phyloP scores from a whole-genome alignment of 2,113 vertebrate genomes.

The Myodes glareolus region DNA sequence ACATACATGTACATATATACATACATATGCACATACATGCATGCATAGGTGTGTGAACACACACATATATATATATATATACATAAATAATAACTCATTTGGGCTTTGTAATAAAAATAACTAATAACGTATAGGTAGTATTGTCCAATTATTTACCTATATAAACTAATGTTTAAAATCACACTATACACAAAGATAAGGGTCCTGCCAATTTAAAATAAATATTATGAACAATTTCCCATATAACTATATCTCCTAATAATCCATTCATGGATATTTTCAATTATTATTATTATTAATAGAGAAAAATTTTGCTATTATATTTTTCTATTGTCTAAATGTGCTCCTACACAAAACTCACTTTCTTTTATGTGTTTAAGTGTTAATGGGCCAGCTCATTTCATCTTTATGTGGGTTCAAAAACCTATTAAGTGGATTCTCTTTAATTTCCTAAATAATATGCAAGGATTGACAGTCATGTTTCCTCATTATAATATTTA shows the following conservation, averaged over 20 bases:
- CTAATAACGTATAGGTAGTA: neutral
- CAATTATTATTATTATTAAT: neutral
- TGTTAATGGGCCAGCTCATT: neutral
- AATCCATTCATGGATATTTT: neutral
- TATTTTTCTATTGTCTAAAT: neutral
- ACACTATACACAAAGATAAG: neutral
- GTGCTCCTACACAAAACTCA: neutral
- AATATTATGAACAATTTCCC: neutral
- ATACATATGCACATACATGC: neutral
- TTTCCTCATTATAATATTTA: slow-evolving; percentile 3
- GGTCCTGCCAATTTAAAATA: neutral
- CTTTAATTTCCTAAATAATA: neutral
- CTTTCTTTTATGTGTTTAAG: neutral
- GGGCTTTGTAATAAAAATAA: neutral
- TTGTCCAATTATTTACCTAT: neutral
- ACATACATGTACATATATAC: neutral
- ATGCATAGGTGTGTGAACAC: neutral
- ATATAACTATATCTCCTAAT: neutral
- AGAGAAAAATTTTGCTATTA: slow-evolving; percentile 17
- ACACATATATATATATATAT: neutral
- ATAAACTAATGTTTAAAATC: slow-evolving; percentile 6
- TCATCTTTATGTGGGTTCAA: neutral
- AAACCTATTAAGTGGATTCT: neutral
- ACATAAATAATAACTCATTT: neutral
- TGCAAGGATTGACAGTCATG: neutral